These are phyloP conservation scores for Zenarchopterus dispar DNA, from an alignment of 2,797 vertebrate genomes.

Conservation along the genomic window DNA sequence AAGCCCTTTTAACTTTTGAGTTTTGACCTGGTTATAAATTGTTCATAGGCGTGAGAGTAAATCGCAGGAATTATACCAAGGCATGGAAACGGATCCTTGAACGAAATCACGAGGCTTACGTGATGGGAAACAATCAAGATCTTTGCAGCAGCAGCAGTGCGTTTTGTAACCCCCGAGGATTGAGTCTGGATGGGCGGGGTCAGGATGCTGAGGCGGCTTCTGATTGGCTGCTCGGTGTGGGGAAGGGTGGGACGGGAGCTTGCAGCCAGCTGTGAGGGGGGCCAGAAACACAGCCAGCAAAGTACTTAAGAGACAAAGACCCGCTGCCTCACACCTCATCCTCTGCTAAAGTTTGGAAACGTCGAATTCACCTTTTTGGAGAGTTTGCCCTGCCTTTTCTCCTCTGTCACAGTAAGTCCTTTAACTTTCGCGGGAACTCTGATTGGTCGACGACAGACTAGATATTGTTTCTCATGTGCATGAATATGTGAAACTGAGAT, in stretches of 20 bases:
- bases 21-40: too few relatives aligned
- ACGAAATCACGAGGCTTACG: background rate
- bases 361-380: background rate
- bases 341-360: slow-evolving; percentile 15
- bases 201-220: slow-evolving; percentile 71
- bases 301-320: slow-evolving; percentile 48
- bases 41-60: too few relatives aligned
- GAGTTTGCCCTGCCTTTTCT: background rate
- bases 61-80: background rate
- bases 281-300: slow-evolving; percentile 9
- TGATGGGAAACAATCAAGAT: background rate
- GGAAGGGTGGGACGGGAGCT: slow-evolving; percentile 43
- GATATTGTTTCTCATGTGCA: too few relatives aligned
- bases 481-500: too few relatives aligned
- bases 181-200: slow-evolving; percentile 48
- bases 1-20: too few relatives aligned
- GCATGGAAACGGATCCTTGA: background rate
- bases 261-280: slow-evolving; percentile 55
- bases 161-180: slow-evolving; percentile 58
- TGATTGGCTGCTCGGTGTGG: slow-evolving; percentile 53
- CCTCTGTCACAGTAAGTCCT: slow-evolving; percentile 49
- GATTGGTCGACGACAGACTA: background rate
- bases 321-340: slow-evolving; percentile 31
- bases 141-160: background rate
- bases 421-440: background rate